Evolutionary conservation across 2,888 invertebrate species (phyloP).

Genomic region (Neoaliturus tenellus): DNA sequence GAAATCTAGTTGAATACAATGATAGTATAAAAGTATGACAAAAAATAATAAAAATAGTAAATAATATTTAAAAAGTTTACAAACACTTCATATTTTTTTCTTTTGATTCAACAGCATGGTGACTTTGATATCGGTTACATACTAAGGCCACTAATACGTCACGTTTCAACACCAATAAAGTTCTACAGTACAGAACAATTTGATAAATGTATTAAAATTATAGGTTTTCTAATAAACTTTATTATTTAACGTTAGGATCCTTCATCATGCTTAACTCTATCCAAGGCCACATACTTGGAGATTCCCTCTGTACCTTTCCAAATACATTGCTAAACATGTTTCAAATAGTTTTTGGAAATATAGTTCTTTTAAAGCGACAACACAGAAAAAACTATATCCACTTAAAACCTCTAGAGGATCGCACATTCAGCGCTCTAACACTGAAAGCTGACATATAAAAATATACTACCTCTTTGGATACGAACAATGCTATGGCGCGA

Average conservation of each 20-base stretch:
- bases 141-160: conserved; percentile 31
- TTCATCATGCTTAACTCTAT: neutral
- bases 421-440: conserved; percentile 12
- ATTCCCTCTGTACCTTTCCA: neutral
- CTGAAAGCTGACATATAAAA: conserved; percentile 36
- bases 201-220: neutral
- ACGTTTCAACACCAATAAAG: neutral
- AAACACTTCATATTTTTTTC: no score
- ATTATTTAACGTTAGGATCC: neutral
- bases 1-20: no score
- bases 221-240: neutral
- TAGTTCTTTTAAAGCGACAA: neutral
- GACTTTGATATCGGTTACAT: no score
- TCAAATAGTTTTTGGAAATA: neutral
- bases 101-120: no score
- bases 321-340: no score
- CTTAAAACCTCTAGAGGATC: neutral
- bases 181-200: neutral
- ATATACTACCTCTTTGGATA: conserved; percentile 7
- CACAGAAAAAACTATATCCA: neutral
- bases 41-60: no score
- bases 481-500: neutral
- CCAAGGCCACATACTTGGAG: neutral
- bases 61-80: no score
- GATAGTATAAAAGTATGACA: no score